Evolutionary conservation across 2,797 vertebrate genomes (phyloP).

Genomic region (Gorsachius magnificus): DNA sequence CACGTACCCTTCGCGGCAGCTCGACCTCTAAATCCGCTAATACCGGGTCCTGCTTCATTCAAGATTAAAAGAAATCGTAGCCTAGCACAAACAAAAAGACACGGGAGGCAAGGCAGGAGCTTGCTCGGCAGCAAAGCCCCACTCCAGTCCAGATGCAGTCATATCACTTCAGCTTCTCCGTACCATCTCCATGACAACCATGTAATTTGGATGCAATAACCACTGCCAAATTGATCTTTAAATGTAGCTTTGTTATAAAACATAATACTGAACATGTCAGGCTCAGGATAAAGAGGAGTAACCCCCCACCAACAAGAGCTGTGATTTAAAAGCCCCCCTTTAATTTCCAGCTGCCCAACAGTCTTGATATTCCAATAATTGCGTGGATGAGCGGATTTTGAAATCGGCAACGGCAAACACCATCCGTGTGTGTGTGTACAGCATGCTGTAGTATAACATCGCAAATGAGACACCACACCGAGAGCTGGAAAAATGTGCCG

Average conservation of each 20-base stretch:
- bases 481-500: conserved; percentile 34
- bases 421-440: background rate
- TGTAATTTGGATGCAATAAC: conserved; percentile 91
- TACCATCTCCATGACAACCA: conserved; percentile 98
- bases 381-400: background rate
- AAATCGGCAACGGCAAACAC: background rate
- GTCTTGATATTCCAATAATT: background rate
- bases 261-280: background rate
- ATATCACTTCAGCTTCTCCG: conserved; percentile 91
- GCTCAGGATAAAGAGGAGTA: conserved; percentile 4
- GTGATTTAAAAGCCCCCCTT: background rate
- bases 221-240: conserved; percentile 80
- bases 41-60: background rate
- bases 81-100: conserved; percentile 60
- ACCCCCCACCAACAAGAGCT: background rate
- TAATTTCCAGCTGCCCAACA: background rate
- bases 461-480: background rate
- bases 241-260: conserved; percentile 84
- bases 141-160: conserved; percentile 80
- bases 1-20: background rate
- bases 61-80: conserved; percentile 39
- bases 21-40: conserved; percentile 46
- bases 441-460: background rate
- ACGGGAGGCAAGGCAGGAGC: conserved; percentile 47
- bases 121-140: conserved; percentile 34